phyloP scores from a whole-genome alignment of 2,113 vertebrate genomes.

The Erinaceus europaeus region DNA sequence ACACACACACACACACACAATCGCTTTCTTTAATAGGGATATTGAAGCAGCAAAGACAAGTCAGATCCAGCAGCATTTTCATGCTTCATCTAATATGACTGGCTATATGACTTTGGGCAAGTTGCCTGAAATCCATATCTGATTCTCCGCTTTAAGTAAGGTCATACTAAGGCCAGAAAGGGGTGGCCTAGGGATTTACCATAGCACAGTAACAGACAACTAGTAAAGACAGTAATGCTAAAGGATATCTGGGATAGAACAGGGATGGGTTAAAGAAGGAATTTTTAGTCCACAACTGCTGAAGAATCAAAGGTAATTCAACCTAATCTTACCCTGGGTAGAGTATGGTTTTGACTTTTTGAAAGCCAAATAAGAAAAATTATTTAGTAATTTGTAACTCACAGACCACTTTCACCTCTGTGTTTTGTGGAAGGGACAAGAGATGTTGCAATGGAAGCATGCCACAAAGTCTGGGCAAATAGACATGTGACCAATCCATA shows the following conservation, averaged over 20 bases:
- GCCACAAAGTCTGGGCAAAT: neutral
- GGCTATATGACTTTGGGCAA: neutral
- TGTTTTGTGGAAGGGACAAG: neutral
- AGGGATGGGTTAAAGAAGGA: neutral
- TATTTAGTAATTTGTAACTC: conserved; percentile 43
- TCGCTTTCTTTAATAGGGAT: neutral
- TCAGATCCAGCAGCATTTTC: neutral
- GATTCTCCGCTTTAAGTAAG: neutral
- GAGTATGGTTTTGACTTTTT: conserved; percentile 40
- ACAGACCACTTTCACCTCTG: neutral
- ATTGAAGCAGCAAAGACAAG: neutral
- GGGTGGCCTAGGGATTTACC: neutral
- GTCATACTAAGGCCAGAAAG: neutral
- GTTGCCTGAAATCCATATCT: neutral
- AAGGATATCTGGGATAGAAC: neutral
- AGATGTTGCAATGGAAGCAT: neutral
- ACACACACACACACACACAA: too few relatives aligned
- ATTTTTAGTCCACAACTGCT: neutral
- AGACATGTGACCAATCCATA: neutral
- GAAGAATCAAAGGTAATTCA: neutral
- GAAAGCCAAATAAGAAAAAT: neutral
- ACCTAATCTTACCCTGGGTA: neutral
- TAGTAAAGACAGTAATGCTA: neutral
- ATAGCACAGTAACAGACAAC: neutral
- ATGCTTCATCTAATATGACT: neutral